Evolutionary conservation across 2,797 vertebrate genomes (phyloP), one percentile per base, ranked within the genome.

Genomic region (Mus caroli): DNA sequence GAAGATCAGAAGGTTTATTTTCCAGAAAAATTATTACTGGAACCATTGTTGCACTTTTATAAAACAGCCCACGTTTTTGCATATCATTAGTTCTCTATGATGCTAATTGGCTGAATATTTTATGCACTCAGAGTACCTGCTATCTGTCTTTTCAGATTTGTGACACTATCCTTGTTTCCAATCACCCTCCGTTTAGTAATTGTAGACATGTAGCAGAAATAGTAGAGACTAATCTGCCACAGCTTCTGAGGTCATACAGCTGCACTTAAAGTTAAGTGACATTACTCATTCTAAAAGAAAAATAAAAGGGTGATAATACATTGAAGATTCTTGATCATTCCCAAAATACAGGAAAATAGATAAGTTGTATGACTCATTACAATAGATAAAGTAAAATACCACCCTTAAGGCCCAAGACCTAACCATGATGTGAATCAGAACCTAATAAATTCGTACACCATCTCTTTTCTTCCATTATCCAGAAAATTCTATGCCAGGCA

Each of bases 91-190:
- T 73, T 86, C 20, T 9, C 58, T 79, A 60, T 71, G 19, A 20
- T 92, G 31, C 43, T n/a, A 69, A 83, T 88, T 91, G 54, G n/a
- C 8, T 64, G n/a, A 76, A 76, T n/a, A 67, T 52, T 67, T 14
- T 69, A 56, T 56, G 20, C 2, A 73, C 1, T 14, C 62, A 15
- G 13, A 37, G 6, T 58, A 56, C 1, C 46, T 34, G 54, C 58
- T 43, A 5, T 56, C 6, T 1, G 1, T 77, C 7, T 75, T 94
- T 86, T 62, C 88, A 91, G 12, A 87, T 3, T 46, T 56, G 7
- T 34, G 22, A 17, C 43, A 34, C 37, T 69, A 6, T 80, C 15
- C 14, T 93, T 14, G 22, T 88, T 82, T 24, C 14, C 46, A 46
- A 1, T 6, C 0, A 1, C 3, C 31, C 6, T 56, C 1, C 9